Percentiles rank a stretch among this genome's conserved stretches.
These are phyloP conservation scores for Pagetopsis macropterus DNA, from an alignment of 2,797 vertebrate species.

Conservation along the genomic window DNA sequence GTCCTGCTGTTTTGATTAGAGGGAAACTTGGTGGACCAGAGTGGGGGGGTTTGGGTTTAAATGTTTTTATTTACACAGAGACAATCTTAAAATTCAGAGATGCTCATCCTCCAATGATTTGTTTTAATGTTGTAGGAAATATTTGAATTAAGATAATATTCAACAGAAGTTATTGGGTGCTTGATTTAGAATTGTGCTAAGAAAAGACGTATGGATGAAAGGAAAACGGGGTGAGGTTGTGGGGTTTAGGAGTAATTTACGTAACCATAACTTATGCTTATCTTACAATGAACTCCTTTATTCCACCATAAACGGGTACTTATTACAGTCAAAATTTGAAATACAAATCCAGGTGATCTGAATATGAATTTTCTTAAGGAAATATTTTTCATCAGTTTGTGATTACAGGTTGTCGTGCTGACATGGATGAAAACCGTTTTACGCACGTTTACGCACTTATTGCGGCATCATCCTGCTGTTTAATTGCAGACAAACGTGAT, in stretches of 20 bases:
- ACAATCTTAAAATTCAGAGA: conserved; percentile 26
- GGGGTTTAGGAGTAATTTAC: conserved; percentile 6
- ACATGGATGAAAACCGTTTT: conserved; percentile 3
- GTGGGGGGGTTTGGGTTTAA: conserved; percentile 11
- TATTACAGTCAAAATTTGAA: not conserved
- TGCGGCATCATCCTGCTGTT: not conserved
- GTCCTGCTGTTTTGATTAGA: conserved; percentile 73
- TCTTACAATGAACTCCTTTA: not conserved
- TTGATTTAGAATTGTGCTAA: no score
- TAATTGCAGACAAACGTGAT: not conserved
- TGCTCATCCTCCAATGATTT: conserved; percentile 48
- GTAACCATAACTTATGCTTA: conserved; percentile 1
- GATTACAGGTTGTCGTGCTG: not conserved
- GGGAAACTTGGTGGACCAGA: conserved; percentile 35
- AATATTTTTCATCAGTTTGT: conserved; percentile 5
- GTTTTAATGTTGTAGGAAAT: not conserved
- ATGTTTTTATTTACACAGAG: conserved; percentile 49
- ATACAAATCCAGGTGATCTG: not conserved
- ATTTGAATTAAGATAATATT: not conserved
- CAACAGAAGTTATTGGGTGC: not conserved
- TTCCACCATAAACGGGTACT: conserved; percentile 2
- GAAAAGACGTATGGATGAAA: conserved; percentile 1
- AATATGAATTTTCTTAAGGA: not conserved
- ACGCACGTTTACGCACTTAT: not conserved
- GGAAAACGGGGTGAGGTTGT: not conserved